Base-by-base conservation (phyloP, 2,888 invertebrate genomes). In the Cerastis leucographa region DNA sequence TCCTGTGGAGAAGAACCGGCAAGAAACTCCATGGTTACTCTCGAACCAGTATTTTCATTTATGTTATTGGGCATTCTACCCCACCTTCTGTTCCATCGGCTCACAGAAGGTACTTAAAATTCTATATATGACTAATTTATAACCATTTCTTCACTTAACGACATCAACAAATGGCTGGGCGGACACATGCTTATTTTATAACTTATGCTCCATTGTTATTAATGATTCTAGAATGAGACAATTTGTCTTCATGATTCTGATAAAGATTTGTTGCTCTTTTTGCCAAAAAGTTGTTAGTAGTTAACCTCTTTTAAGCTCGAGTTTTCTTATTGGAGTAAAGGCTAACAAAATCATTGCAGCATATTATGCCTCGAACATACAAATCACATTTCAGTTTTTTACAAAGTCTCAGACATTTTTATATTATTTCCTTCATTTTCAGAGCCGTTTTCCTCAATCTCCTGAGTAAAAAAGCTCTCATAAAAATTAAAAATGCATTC, bases 171-270 rank as follows among this genome's bases (percentile, higher is more conserved):
- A 82, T 29, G 42, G 71, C 51, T 69, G 76, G 69, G 64, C 49
- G 72, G 80, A 84, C 76, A 83, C 49, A 67, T 68, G 72, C 19
- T 74, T 81, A 68, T 75, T 82, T 82, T 75, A 73, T 62, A 80
- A 67, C 44, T 64, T 74, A 67, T 35, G 70, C 46, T 81, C 6
- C 44, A 88, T 81, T 83, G 78, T 83, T 77, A 86, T 88, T 80
- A 88, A 87, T 84, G 85, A 80, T 86, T 76, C 61, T 81, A n/a
- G 80, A 86, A 86, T 80, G 40, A 77, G 75, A 44, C 82, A 72
- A 81, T 88, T 83, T 80, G 72, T 83, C 78, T 78, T 80, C 25
- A 49, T 67, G 62, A 68, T 73, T 73, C 44, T 68, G 35, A 76
- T 81, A 56, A 62, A 66, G 76, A 80, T 81, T 84, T 71, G 76